A percentile compares a stretch with the other conserved stretches of the same genome.
These are phyloP conservation scores for Pristionchus arcanus DNA, from an alignment of 2,888 invertebrate species.

Conservation along the genomic window DNA sequence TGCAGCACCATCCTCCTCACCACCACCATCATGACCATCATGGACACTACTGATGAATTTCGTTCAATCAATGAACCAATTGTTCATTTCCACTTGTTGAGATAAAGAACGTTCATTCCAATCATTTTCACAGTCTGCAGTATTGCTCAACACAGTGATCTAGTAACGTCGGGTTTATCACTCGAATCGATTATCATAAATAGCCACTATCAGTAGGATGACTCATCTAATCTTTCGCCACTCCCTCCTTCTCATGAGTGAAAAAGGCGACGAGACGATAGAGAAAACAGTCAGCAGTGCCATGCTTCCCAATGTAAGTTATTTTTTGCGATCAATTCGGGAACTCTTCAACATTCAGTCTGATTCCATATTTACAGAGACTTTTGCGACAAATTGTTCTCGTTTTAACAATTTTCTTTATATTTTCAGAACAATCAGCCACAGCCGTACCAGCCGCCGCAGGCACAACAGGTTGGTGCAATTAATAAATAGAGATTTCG, in stretches of 20 bases:
- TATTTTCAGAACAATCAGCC: conserved; percentile 25
- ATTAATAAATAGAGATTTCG: not conserved
- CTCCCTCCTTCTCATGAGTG: not conserved
- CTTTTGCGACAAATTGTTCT: not conserved
- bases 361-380: not conserved
- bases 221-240: not conserved
- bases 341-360: not conserved
- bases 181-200: not conserved
- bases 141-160: no score
- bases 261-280: not conserved
- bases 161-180: not conserved
- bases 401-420: not conserved
- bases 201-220: conserved; percentile 1
- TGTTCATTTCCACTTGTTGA: not conserved
- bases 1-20: conserved; percentile 8
- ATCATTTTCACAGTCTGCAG: no score
- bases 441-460: not conserved
- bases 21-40: not conserved
- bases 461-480: not conserved
- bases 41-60: conserved; percentile 1
- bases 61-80: not conserved
- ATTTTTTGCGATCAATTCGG: not conserved
- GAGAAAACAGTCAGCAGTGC: not conserved
- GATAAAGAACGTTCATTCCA: not conserved
- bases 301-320: conserved; percentile 13